phyloP scores from a whole-genome alignment of 2,797 vertebrate genomes.

The Scolopax bukidnonensis region DNA sequence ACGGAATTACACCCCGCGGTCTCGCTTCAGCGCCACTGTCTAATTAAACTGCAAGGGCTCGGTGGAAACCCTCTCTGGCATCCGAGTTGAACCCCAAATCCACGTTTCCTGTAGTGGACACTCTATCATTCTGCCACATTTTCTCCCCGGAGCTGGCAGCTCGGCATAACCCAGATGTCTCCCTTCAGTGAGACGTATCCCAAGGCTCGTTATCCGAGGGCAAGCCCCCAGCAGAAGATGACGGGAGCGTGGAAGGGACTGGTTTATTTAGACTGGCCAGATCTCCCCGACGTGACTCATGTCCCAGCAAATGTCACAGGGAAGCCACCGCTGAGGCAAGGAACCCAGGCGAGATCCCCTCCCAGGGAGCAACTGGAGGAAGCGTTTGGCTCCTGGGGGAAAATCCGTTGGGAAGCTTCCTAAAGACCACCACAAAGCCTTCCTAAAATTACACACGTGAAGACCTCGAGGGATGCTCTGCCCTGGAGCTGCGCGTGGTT shows the following conservation, averaged over 20 bases:
- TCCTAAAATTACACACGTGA: accelerated
- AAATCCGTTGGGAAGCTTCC: background rate
- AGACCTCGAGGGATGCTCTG: background rate
- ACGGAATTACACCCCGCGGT: background rate
- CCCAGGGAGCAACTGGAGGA: background rate
- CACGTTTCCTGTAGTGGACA: background rate
- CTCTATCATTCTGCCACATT: background rate
- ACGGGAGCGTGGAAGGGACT: background rate
- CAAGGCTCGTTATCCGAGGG: background rate
- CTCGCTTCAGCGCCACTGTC: background rate
- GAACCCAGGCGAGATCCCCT: background rate
- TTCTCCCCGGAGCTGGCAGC: background rate
- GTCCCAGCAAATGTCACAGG: background rate
- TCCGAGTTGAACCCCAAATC: background rate
- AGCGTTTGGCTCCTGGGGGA: background rate
- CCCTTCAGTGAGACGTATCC: background rate
- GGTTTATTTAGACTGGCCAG: slow-evolving; percentile 62
- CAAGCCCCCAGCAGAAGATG: slow-evolving; percentile 3
- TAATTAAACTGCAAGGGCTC: background rate
- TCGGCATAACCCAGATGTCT: background rate
- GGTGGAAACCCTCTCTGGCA: background rate
- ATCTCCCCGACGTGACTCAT: background rate
- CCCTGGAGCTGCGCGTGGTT: accelerated
- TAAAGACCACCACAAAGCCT: background rate
- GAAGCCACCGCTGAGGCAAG: background rate